These are phyloP conservation scores for Marronus borbonicus DNA, from an alignment of 2,888 invertebrate species.

Conservation along the genomic window DNA sequence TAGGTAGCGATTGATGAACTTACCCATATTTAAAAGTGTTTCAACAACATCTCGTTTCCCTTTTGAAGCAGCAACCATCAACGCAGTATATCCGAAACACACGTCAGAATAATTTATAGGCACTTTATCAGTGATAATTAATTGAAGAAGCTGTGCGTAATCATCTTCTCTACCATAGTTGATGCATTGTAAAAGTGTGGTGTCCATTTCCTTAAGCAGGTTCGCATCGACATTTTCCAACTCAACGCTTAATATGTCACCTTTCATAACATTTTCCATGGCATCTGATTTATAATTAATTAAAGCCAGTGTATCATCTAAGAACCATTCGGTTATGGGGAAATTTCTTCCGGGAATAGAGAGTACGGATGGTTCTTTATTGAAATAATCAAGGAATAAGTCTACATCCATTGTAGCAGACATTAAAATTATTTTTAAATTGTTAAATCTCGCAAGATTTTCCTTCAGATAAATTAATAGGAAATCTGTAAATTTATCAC, in stretches of 20 bases:
- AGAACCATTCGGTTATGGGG: constrained; percentile 82
- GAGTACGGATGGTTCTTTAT: constrained; percentile 71
- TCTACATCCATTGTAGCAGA: constrained; percentile 93
- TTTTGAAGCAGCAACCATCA: constrained; percentile 85
- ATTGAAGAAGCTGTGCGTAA: constrained; percentile 78
- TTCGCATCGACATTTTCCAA: constrained; percentile 46
- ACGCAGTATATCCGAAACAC: constrained; percentile 74
- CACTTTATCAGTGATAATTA: constrained; percentile 85
- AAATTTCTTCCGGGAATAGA: constrained; percentile 75
- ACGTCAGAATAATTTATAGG: constrained; percentile 77
- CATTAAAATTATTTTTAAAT: constrained; percentile 91
- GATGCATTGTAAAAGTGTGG: constrained; percentile 77
- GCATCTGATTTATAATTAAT: constrained; percentile 74
- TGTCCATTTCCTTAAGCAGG: constrained; percentile 75
- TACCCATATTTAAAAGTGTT: constrained; percentile 81
- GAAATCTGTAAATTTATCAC: constrained; percentile 95
- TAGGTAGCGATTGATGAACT: constrained; percentile 44
- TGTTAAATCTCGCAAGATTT: constrained; percentile 78
- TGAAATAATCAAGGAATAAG: constrained; percentile 89
- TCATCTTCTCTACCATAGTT: constrained; percentile 74
- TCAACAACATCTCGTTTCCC: constrained; percentile 80
- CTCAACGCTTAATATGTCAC: constrained; percentile 16
- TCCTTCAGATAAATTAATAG: constrained; percentile 89
- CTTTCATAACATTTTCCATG: constrained; percentile 65
- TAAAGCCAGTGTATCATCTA: constrained; percentile 84